Percentiles rank a stretch among this genome's conserved stretches.
These are phyloP conservation scores for Sebastes iracundus DNA, from an alignment of 2,797 vertebrate genomes.

Conservation along the genomic window DNA sequence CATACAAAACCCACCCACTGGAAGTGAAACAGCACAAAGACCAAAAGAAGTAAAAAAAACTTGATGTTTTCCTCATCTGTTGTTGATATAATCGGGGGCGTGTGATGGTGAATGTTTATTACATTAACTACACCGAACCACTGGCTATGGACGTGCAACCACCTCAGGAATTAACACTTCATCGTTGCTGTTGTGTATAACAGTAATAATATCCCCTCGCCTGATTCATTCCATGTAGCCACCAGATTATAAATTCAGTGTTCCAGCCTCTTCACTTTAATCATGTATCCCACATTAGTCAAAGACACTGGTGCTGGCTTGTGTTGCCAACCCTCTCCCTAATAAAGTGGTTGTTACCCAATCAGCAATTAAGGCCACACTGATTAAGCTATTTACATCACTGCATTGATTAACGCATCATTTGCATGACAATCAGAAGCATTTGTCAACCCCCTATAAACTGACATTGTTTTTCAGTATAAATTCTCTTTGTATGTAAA, in stretches of 20 bases:
- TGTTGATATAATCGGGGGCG: not conserved
- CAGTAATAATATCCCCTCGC: too few relatives aligned
- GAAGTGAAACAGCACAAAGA: not conserved
- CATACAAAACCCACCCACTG: not conserved
- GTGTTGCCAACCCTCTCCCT: not conserved
- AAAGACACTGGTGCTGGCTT: not conserved
- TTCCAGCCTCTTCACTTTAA: not conserved
- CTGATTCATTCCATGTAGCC: not conserved
- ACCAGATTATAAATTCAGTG: not conserved
- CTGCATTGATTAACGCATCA: not conserved
- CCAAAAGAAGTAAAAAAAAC: not conserved
- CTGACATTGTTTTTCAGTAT: not conserved
- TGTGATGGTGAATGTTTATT: not conserved
- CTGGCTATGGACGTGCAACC: not conserved
- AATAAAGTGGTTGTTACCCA: not conserved
- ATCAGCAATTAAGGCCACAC: conserved; percentile 3
- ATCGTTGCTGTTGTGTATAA: not conserved
- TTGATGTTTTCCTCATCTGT: not conserved
- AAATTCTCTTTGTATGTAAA: not conserved
- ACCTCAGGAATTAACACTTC: not conserved
- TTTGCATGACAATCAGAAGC: not conserved
- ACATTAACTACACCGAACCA: not conserved
- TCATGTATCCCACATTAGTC: not conserved
- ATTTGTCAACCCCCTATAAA: not conserved
- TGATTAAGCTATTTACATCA: conserved; percentile 11